These are phyloP conservation scores for Caenorhabditis briggsae DNA, from an alignment of 1,140 invertebrate species.

Conservation along the genomic window DNA sequence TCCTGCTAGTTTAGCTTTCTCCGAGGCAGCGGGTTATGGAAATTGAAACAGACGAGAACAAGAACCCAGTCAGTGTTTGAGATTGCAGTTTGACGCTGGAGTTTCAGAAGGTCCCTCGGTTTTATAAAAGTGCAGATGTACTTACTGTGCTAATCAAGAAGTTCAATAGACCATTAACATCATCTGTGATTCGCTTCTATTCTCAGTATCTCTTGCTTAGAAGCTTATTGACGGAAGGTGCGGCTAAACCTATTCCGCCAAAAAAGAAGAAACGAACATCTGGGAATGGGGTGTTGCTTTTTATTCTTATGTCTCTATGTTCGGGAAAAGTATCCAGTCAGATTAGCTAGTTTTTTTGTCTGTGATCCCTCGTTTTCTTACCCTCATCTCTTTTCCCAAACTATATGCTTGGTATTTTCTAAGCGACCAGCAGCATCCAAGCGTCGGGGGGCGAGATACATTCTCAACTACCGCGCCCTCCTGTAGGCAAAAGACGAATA, in stretches of 20 bases:
- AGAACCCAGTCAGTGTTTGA: no score
- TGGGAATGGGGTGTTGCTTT: slow-evolving; percentile 1
- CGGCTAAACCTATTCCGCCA: background rate
- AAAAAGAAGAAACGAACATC: background rate
- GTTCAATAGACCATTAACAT: no score
- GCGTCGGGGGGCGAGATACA: background rate
- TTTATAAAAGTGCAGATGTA: no score
- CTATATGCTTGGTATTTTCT: slow-evolving; percentile 29
- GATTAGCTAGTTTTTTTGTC: slow-evolving; percentile 51
- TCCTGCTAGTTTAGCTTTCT: background rate
- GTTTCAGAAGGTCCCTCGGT: no score
- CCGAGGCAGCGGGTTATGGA: no score
- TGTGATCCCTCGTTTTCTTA: slow-evolving; percentile 32
- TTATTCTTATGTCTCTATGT: background rate
- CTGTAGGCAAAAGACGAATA: slow-evolving; percentile 43
- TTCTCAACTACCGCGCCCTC: slow-evolving; percentile 32
- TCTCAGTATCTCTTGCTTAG: background rate
- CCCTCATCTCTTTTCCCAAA: slow-evolving; percentile 18
- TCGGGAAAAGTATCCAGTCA: slow-evolving; percentile 54
- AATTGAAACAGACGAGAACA: background rate
- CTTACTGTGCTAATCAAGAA: no score
- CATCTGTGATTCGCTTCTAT: no score
- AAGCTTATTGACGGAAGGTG: background rate
- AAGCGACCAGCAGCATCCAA: slow-evolving; percentile 17
- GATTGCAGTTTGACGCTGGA: no score